Conservation (phyloP, 2,113 vertebrate genomes). For the Grantiella picta region DNA sequence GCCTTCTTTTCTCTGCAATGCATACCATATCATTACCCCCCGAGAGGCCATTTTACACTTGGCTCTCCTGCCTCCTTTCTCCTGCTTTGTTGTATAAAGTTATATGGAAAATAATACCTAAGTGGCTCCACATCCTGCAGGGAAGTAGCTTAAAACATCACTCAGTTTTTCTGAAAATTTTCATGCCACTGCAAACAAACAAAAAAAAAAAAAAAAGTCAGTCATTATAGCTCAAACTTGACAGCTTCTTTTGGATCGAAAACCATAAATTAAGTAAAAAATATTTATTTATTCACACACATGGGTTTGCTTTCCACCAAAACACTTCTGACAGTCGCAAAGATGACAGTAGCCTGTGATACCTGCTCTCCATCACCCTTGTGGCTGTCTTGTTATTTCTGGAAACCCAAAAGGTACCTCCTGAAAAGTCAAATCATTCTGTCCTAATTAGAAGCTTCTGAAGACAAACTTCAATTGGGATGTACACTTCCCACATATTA, state of each 20-base stretch:
- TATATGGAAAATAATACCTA: constrained; percentile 56
- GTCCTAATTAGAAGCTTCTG: constrained; percentile 54
- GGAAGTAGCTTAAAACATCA: constrained; percentile 69
- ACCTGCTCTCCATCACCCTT: background rate
- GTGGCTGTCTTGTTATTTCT: constrained; percentile 38
- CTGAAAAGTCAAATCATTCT: constrained; percentile 43
- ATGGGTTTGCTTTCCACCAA: constrained; percentile 49
- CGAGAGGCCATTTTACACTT: constrained; percentile 43
- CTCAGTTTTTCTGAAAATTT: constrained; percentile 54
- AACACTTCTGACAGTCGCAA: constrained; percentile 20
- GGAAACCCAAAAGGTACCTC: constrained; percentile 3
- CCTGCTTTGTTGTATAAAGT: constrained; percentile 61
- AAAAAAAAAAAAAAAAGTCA: constrained; percentile 13
- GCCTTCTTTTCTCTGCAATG: background rate
- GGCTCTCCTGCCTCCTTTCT: background rate
- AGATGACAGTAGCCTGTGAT: constrained; percentile 31
- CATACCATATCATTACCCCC: background rate
- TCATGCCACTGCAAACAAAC: constrained; percentile 50
- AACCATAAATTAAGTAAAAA: constrained; percentile 64
- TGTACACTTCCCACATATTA: background rate
- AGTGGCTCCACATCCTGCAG: constrained; percentile 37
- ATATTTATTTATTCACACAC: constrained; percentile 68
- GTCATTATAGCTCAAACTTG: constrained; percentile 57
- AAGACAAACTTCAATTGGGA: constrained; percentile 22
- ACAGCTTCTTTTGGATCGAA: constrained; percentile 47